Percentiles rank a stretch among this genome's conserved stretches.
Conservation (phyloP, 1,140 invertebrate genomes). For the Geopemphigus sp. region DNA sequence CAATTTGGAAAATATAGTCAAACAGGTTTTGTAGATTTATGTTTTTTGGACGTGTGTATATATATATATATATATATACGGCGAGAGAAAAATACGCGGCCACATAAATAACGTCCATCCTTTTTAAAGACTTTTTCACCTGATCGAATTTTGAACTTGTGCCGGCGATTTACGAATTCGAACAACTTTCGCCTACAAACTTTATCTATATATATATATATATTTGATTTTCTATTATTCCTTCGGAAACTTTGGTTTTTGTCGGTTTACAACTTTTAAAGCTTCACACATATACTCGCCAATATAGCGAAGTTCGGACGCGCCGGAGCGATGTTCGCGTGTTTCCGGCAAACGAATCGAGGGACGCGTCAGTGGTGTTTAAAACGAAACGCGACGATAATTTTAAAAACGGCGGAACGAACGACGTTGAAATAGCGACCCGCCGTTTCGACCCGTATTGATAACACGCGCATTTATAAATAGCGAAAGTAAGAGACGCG, state of each 20-base stretch:
- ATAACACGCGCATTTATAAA: too few relatives aligned
- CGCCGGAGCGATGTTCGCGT: background rate
- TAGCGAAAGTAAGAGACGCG: too few relatives aligned
- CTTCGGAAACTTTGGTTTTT: background rate
- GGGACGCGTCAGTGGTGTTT: background rate
- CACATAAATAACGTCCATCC: background rate
- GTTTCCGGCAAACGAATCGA: background rate
- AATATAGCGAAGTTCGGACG: too few relatives aligned
- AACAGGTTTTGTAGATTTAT: conserved; percentile 15
- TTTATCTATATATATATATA: background rate
- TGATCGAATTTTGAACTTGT: conserved; percentile 5
- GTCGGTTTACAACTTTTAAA: background rate
- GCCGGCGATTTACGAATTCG: background rate
- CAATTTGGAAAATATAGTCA: background rate
- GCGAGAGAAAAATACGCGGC: too few relatives aligned
- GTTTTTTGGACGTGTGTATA: background rate
- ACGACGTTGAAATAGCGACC: too few relatives aligned
- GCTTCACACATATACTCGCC: too few relatives aligned
- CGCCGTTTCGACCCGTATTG: too few relatives aligned
- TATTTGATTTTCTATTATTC: background rate
- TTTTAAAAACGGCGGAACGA: too few relatives aligned
- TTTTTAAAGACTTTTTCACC: conserved; percentile 7
- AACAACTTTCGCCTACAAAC: background rate
- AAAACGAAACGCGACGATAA: too few relatives aligned
- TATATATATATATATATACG: background rate